Percentiles rank a stretch among this genome's conserved stretches.
phyloP scores from a whole-genome alignment of 2,888 invertebrate genomes.

The Cylindroiulus punctatus region DNA sequence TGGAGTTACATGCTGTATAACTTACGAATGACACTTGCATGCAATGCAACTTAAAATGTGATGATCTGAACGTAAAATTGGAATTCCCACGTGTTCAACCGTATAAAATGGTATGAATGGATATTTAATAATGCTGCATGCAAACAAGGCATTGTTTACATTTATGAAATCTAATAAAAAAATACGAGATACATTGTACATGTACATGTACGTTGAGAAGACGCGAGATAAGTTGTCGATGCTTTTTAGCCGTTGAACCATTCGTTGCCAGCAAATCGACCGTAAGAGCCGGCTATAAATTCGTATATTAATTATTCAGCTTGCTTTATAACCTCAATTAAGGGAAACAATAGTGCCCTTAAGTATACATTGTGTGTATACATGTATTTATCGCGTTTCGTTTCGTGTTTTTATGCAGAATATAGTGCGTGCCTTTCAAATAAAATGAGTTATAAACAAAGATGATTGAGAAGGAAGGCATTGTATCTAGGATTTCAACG shows the following conservation, averaged over 20 bases:
- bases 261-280: slow-evolving; percentile 17
- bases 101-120: slow-evolving; percentile 19
- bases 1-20: too few relatives aligned
- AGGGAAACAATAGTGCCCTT: slow-evolving; percentile 32
- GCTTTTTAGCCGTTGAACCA: slow-evolving; percentile 5
- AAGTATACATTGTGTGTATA: slow-evolving; percentile 32
- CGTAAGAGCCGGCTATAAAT: slow-evolving; percentile 26
- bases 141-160: slow-evolving; percentile 10
- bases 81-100: background rate
- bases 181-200: background rate
- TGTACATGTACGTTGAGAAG: background rate
- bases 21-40: background rate
- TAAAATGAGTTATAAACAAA: slow-evolving; percentile 21
- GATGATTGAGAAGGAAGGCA: slow-evolving; percentile 5
- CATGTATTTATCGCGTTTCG: slow-evolving; percentile 32
- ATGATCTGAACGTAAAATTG: background rate
- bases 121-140: background rate
- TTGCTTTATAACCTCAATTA: slow-evolving; percentile 20
- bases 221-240: slow-evolving; percentile 2
- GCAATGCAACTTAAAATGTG: background rate
- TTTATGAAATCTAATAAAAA: slow-evolving; percentile 32
- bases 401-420: slow-evolving; percentile 24
- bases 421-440: slow-evolving; percentile 8
- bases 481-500: slow-evolving; percentile 32
- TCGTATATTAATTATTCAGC: slow-evolving; percentile 32